Conservation (phyloP, 2,888 invertebrate genomes). For the Neelides folsomi region DNA sequence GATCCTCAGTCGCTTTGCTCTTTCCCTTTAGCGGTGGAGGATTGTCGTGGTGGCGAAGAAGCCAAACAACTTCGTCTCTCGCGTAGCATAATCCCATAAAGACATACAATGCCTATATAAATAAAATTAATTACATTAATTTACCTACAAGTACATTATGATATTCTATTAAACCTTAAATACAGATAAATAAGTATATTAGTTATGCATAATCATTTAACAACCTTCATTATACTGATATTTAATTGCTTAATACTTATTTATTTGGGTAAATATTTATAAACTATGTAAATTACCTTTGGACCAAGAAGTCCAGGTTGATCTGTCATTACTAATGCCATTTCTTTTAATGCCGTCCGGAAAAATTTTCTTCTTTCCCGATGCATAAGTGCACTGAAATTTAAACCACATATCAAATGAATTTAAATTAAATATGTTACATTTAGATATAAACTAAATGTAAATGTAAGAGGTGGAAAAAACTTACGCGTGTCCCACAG, state of each 20-base stretch:
- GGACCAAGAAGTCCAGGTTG: slow-evolving; percentile 96
- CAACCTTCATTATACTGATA: no score
- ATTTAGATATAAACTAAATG: no score
- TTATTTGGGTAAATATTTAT: no score
- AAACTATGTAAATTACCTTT: slow-evolving; percentile 44
- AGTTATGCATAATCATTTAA: no score
- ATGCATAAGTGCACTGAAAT: slow-evolving; percentile 61
- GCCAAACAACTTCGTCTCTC: slow-evolving; percentile 93
- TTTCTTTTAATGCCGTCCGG: slow-evolving; percentile 84
- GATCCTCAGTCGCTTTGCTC: slow-evolving; percentile 75
- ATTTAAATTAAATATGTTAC: no score
- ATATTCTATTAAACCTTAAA: no score
- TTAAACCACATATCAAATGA: slow-evolving; percentile 7
- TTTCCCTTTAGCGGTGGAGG: slow-evolving; percentile 71
- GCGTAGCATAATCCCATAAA: slow-evolving; percentile 92
- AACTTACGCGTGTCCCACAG: slow-evolving; percentile 70
- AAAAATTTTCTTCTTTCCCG: slow-evolving; percentile 92
- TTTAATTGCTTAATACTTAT: no score
- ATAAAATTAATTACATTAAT: slow-evolving; percentile 11
- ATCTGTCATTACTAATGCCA: slow-evolving; percentile 88
- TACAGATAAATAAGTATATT: no score
- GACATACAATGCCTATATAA: slow-evolving; percentile 66
- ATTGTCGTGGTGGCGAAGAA: slow-evolving; percentile 89
- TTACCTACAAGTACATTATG: no score
- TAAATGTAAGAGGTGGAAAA: not conserved